These are phyloP conservation scores for Enteromius radiatus DNA, from an alignment of 2,797 vertebrate genomes.

Conservation along the genomic window DNA sequence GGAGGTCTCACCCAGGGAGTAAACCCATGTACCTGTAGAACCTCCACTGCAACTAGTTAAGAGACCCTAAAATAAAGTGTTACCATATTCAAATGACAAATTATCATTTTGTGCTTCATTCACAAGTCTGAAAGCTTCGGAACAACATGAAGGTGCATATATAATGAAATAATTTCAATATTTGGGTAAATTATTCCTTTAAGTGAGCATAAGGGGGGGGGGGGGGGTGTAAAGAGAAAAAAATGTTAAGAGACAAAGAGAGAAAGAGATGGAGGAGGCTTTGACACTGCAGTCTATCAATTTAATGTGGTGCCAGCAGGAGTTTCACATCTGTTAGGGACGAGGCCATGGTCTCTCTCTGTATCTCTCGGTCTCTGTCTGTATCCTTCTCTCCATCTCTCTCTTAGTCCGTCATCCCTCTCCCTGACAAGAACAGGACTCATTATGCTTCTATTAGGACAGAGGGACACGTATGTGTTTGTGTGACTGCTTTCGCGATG, in stretches of 20 bases:
- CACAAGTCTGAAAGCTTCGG: background rate
- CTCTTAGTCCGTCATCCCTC: background rate
- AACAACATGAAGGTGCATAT: background rate
- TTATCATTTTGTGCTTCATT: background rate
- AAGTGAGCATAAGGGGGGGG: background rate
- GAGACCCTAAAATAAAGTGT: too few species aligned
- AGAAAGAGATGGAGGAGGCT: slow-evolving; percentile 38
- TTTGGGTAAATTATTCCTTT: background rate
- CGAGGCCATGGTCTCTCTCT: slow-evolving; percentile 43
- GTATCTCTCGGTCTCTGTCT: slow-evolving; percentile 30
- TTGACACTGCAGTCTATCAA: slow-evolving; percentile 59
- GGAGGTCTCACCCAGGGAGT: too few species aligned
- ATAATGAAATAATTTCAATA: background rate
- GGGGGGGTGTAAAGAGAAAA: background rate
- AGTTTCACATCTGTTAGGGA: slow-evolving; percentile 58
- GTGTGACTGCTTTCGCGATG: slow-evolving; percentile 12
- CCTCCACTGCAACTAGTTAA: too few species aligned
- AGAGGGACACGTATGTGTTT: slow-evolving; percentile 17
- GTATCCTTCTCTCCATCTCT: slow-evolving; percentile 28
- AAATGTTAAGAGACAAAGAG: slow-evolving; percentile 17
- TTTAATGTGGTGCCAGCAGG: slow-evolving; percentile 59
- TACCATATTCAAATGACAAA: background rate
- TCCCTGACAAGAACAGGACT: slow-evolving; percentile 15
- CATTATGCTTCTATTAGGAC: slow-evolving; percentile 44
- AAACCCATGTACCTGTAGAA: too few species aligned